Conservation (phyloP, 2,113 vertebrate species). For the Sylvia atricapilla region DNA sequence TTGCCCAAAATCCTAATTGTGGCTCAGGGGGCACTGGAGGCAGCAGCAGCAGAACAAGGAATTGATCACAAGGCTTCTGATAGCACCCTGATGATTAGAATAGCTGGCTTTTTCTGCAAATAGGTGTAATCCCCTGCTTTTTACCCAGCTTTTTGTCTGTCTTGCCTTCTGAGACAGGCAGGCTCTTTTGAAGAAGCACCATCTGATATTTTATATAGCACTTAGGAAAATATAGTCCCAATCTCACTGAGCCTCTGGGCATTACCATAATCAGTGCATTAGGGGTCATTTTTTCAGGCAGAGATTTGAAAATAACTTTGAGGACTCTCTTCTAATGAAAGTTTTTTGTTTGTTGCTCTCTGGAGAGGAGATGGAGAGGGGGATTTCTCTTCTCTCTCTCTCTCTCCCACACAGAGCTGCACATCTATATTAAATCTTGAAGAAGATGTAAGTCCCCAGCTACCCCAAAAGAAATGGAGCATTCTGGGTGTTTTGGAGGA, state of each 20-base stretch:
- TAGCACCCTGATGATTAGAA: not conserved
- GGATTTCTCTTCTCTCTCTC: not conserved
- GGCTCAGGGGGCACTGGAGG: not conserved
- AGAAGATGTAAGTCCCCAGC: not conserved
- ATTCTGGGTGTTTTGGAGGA: constrained; percentile 39
- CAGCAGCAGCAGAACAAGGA: not conserved
- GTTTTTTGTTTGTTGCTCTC: constrained; percentile 36
- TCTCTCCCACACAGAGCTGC: not conserved
- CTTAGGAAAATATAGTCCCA: constrained; percentile 39
- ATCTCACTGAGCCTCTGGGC: not conserved
- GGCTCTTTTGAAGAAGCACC: not conserved
- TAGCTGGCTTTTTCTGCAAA: constrained; percentile 18
- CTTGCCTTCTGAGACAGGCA: constrained; percentile 11
- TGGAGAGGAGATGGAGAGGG: not conserved
- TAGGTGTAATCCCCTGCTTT: constrained; percentile 33
- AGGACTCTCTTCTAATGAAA: constrained; percentile 26
- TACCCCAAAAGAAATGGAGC: not conserved
- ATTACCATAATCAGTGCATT: constrained; percentile 60
- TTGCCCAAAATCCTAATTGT: not conserved
- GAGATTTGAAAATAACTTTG: constrained; percentile 60
- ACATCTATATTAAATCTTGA: not conserved
- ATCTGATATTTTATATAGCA: constrained; percentile 50
- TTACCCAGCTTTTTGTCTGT: constrained; percentile 14
- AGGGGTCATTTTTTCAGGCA: constrained; percentile 48
- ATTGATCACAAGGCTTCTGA: constrained; percentile 31